phyloP scores from a whole-genome alignment of 2,888 invertebrate genomes.

The Helobdella robusta region DNA sequence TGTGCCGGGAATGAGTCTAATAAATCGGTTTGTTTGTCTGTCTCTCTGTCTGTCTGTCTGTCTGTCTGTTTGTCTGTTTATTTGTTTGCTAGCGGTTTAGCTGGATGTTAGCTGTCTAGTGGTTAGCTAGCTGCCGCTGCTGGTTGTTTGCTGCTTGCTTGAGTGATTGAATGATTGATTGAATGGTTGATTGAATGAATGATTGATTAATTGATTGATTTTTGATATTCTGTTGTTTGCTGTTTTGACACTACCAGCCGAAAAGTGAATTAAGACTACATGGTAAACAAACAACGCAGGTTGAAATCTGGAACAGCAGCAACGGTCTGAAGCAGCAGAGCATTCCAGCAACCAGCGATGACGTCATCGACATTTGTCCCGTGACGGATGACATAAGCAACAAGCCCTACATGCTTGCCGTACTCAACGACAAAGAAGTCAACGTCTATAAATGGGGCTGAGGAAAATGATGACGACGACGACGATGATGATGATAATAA shows the following conservation, averaged over 20 bases:
- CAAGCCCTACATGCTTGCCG: not conserved
- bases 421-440: not conserved
- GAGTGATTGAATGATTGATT: not conserved
- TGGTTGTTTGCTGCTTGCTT: too few species aligned
- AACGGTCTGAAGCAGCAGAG: not conserved
- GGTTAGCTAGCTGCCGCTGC: too few species aligned
- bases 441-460: constrained; percentile 1
- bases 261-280: not conserved
- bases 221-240: not conserved
- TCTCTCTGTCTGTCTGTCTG: not conserved
- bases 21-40: constrained; percentile 41
- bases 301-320: not conserved
- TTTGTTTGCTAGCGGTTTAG: too few species aligned
- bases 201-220: not conserved
- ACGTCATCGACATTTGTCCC: not conserved
- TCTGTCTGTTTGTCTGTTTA: too few species aligned
- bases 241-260: not conserved
- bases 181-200: not conserved
- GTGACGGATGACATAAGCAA: not conserved
- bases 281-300: too few species aligned
- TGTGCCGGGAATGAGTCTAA: constrained; percentile 66
- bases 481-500: not conserved
- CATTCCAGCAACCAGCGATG: not conserved
- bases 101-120: too few species aligned
- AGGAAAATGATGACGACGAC: constrained; percentile 14